Evolutionary conservation across 2,888 invertebrate species (phyloP).

Genomic region (Drosophila mercatorum): DNA sequence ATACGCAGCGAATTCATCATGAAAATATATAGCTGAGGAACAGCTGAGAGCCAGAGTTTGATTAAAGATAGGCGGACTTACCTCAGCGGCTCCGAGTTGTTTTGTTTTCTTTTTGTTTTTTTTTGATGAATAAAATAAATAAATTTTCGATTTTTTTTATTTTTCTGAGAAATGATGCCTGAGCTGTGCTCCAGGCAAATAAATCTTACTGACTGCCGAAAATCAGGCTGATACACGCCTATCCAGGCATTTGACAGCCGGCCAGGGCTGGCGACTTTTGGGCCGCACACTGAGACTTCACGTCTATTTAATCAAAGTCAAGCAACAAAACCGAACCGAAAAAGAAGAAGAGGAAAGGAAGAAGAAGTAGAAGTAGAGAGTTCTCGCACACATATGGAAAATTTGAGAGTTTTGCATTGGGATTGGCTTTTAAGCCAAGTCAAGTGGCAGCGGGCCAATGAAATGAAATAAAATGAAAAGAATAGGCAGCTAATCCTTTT

Average conservation of each 20-base stretch:
- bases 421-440: constrained; percentile 25
- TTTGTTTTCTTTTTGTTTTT: neutral
- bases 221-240: constrained; percentile 1
- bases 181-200: constrained; percentile 17
- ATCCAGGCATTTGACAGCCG: constrained; percentile 33
- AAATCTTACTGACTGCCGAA: constrained; percentile 33
- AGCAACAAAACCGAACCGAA: neutral
- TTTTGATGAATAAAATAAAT: too few relatives aligned
- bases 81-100: constrained; percentile 3
- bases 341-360: too few relatives aligned
- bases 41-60: neutral
- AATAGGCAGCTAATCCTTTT: constrained; percentile 45
- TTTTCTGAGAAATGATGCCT: constrained; percentile 11
- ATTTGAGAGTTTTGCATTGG: constrained; percentile 21
- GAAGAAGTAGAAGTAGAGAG: neutral
- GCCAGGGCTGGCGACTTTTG: constrained; percentile 15
- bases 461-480: constrained; percentile 38
- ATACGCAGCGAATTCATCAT: constrained; percentile 41
- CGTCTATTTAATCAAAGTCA: constrained; percentile 45
- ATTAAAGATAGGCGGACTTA: neutral
- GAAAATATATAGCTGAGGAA: neutral
- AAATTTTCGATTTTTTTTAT: neutral
- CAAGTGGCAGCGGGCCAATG: constrained; percentile 40
- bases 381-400: neutral
- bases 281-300: neutral